Evolutionary conservation across 2,113 vertebrate species (phyloP).

Genomic region (Mirza zaza): DNA sequence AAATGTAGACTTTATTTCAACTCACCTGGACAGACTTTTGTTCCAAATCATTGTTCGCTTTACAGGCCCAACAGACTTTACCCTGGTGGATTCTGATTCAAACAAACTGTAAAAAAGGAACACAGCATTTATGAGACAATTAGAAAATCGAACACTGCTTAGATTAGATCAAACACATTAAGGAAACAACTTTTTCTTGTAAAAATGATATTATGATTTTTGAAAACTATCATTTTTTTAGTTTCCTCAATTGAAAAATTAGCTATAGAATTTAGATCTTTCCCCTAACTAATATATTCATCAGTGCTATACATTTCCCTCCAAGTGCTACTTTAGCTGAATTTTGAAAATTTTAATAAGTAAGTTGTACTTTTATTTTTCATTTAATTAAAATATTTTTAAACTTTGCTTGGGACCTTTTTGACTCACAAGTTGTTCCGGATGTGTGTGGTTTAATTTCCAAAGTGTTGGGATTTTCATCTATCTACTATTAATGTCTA

Average conservation of each 20-base stretch:
- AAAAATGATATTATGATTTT: neutral
- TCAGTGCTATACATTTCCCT: neutral
- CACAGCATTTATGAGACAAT: neutral
- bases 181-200: neutral
- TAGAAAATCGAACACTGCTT: neutral
- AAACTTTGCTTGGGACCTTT: fast-evolving
- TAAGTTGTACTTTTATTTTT: neutral
- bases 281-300: neutral
- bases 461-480: neutral
- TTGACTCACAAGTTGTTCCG: neutral
- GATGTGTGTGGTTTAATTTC: neutral
- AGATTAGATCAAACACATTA: neutral
- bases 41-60: no score
- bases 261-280: neutral
- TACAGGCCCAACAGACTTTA: no score
- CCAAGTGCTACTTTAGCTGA: neutral
- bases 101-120: neutral
- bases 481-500: neutral
- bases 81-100: neutral
- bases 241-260: neutral
- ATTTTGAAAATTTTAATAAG: neutral
- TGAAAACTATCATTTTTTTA: neutral
- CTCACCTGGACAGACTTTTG: no score
- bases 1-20: neutral
- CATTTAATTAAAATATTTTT: neutral